phyloP scores from a whole-genome alignment of 1,140 invertebrate genomes.

The Laupala kohalensis region DNA sequence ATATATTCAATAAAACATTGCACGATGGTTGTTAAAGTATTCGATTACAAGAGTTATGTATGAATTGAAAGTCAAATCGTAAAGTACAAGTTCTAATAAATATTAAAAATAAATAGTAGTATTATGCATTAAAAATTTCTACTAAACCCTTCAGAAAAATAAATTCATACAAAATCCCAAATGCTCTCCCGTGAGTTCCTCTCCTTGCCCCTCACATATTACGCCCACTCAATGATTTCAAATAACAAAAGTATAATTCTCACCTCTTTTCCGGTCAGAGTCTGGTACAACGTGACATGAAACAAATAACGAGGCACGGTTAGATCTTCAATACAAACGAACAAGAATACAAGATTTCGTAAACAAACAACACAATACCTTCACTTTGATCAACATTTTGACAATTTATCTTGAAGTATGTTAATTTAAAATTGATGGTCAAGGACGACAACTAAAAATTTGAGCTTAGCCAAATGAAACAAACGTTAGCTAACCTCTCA shows the following conservation, averaged over 20 bases:
- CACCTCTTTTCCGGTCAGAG: not conserved
- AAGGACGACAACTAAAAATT: too few relatives aligned
- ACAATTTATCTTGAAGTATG: too few relatives aligned
- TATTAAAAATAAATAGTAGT: not conserved
- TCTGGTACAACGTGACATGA: not conserved
- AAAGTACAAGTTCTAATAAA: not conserved
- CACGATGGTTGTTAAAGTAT: too few relatives aligned
- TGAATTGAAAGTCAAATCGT: too few relatives aligned
- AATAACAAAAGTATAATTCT: not conserved
- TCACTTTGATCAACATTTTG: not conserved
- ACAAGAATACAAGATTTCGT: not conserved
- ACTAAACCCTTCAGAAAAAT: not conserved
- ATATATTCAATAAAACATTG: too few relatives aligned
- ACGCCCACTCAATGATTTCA: not conserved
- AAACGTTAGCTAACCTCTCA: too few relatives aligned
- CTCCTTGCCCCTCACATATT: not conserved
- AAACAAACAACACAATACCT: not conserved
- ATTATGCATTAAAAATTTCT: not conserved
- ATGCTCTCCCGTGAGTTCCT: not conserved
- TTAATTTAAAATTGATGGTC: too few relatives aligned
- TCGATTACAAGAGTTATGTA: too few relatives aligned
- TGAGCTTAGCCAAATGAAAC: too few relatives aligned
- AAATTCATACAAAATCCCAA: not conserved
- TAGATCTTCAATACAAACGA: too few relatives aligned
- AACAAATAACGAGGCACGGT: too few relatives aligned